These are phyloP conservation scores for Ennomos fuscantarius DNA, from an alignment of 2,888 invertebrate species.

Conservation along the genomic window DNA sequence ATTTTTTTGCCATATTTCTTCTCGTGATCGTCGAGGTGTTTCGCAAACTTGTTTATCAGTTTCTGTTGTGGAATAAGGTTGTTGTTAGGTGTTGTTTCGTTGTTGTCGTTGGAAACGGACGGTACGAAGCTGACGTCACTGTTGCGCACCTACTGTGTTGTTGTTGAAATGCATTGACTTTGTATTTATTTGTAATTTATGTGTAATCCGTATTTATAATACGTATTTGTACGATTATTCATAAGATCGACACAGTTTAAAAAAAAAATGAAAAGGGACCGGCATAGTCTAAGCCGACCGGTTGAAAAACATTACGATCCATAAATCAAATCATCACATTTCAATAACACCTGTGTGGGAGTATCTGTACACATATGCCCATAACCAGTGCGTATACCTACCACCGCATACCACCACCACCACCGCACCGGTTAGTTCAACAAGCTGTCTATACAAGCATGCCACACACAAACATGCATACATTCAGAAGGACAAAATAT, in stretches of 20 bases:
- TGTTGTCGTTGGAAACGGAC: slow-evolving; percentile 15
- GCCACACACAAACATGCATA: slow-evolving; percentile 23
- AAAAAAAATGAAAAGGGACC: too few relatives aligned
- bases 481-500: slow-evolving; percentile 7
- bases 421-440: slow-evolving; percentile 10
- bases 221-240: too few relatives aligned
- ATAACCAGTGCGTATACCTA: slow-evolving; percentile 3
- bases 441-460: slow-evolving; percentile 9
- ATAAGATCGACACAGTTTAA: too few relatives aligned
- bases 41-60: slow-evolving; percentile 65
- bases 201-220: too few relatives aligned
- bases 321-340: slow-evolving; percentile 5
- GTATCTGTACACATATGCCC: background rate
- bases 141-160: slow-evolving; percentile 6
- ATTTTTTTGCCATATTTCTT: slow-evolving; percentile 71
- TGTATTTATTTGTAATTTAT: too few relatives aligned
- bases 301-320: background rate
- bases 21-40: slow-evolving; percentile 77
- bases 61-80: slow-evolving; percentile 61
- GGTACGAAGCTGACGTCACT: slow-evolving; percentile 16
- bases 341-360: slow-evolving; percentile 1
- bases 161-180: slow-evolving; percentile 32
- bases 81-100: slow-evolving; percentile 10
- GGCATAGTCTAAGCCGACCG: too few relatives aligned
- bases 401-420: slow-evolving; percentile 15